A percentile compares a stretch with the other conserved stretches of the same genome.
phyloP scores from a whole-genome alignment of 2,797 vertebrate genomes.

The Pseudopleuronectes americanus region DNA sequence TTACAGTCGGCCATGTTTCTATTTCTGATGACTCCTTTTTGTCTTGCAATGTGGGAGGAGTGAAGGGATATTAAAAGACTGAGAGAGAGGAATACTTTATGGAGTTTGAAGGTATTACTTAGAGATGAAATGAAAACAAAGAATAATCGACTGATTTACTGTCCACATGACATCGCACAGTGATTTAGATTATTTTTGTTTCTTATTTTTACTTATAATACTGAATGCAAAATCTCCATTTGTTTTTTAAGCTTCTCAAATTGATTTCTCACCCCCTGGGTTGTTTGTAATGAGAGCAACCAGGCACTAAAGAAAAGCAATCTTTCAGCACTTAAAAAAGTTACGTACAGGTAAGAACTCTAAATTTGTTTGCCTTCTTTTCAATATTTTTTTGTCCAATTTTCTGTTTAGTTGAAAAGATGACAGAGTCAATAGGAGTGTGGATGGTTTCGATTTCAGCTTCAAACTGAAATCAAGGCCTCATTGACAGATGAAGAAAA shows the following conservation, averaged over 20 bases:
- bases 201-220: slow-evolving; percentile 23
- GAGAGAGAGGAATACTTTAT: background rate
- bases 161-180: slow-evolving; percentile 32
- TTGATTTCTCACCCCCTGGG: slow-evolving; percentile 81
- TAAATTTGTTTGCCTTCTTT: too few species aligned
- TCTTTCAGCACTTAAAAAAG: slow-evolving; percentile 74
- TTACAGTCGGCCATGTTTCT: background rate
- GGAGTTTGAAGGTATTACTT: slow-evolving; percentile 13
- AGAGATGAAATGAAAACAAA: slow-evolving; percentile 27
- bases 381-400: too few species aligned
- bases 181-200: slow-evolving; percentile 53
- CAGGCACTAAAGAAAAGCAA: slow-evolving; percentile 82
- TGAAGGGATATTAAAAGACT: background rate
- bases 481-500: too few species aligned
- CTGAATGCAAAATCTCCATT: slow-evolving; percentile 54
- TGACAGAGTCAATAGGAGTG: too few species aligned
- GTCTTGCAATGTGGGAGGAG: background rate
- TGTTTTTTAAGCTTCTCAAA: slow-evolving; percentile 79
- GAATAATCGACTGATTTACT: slow-evolving; percentile 63
- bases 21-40: background rate
- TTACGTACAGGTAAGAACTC: background rate
- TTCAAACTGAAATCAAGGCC: too few species aligned
- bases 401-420: too few species aligned
- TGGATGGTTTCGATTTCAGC: too few species aligned
- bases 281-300: slow-evolving; percentile 83